A percentile compares a stretch with the other conserved stretches of the same genome.
These are phyloP conservation scores for Drosophila percnosoma DNA, from an alignment of 2,888 invertebrate genomes.

Conservation along the genomic window DNA sequence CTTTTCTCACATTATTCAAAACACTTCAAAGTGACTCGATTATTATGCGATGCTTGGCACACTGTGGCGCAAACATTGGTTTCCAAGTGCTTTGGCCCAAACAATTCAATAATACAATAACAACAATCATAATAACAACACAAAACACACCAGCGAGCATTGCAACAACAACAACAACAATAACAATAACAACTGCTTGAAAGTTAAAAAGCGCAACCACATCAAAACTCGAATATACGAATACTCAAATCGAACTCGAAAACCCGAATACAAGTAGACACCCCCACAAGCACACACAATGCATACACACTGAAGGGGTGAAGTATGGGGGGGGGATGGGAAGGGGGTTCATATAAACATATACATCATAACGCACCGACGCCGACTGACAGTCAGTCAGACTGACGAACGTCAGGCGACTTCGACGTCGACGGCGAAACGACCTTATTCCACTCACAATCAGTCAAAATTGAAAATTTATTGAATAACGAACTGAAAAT, in stretches of 20 bases:
- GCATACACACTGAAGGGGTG: background rate
- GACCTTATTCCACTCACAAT: slow-evolving; percentile 83
- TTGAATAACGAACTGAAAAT: slow-evolving; percentile 79
- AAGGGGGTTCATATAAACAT: slow-evolving; percentile 66
- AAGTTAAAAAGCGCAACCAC: slow-evolving; percentile 68
- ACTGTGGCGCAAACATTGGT: slow-evolving; percentile 51
- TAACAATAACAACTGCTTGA: slow-evolving; percentile 46
- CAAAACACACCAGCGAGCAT: slow-evolving; percentile 70
- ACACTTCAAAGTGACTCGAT: background rate
- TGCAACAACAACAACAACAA: slow-evolving; percentile 47
- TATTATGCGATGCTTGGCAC: slow-evolving; percentile 13
- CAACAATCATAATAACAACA: slow-evolving; percentile 81
- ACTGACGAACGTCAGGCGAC: slow-evolving; percentile 69
- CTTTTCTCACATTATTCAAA: background rate
- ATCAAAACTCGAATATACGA: slow-evolving; percentile 24
- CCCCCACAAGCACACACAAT: slow-evolving; percentile 5
- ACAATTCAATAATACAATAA: slow-evolving; percentile 81
- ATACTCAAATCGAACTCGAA: slow-evolving; percentile 17
- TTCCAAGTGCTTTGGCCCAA: slow-evolving; percentile 81
- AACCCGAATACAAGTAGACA: slow-evolving; percentile 21
- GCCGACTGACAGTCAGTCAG: slow-evolving; percentile 39
- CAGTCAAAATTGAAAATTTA: slow-evolving; percentile 85
- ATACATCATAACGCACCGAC: slow-evolving; percentile 80
- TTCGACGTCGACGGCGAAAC: slow-evolving; percentile 43
- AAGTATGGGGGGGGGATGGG: background rate